Conservation (phyloP, 2,888 invertebrate species). For the Leucophora obtusa region DNA sequence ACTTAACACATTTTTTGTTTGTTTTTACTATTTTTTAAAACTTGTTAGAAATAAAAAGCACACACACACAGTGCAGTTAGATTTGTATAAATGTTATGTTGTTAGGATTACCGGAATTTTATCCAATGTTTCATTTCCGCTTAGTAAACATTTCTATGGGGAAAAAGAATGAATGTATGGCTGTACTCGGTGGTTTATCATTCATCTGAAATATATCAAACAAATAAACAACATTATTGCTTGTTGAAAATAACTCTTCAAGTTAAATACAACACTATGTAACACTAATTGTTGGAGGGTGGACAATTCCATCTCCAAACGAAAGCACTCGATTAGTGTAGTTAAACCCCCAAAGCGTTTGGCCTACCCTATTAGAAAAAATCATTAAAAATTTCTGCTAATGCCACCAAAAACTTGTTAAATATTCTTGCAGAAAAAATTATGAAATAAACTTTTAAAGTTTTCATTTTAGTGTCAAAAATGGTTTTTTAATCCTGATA, state of each 20-base stretch:
- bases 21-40: slow-evolving; percentile 1
- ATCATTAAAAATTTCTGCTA: no score
- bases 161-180: background rate
- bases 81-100: slow-evolving; percentile 15
- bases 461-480: no score
- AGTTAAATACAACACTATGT: no score
- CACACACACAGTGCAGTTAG: background rate
- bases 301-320: no score
- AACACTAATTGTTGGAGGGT: no score
- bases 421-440: no score
- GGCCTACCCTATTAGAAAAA: no score
- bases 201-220: slow-evolving; percentile 33
- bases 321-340: no score
- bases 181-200: slow-evolving; percentile 24
- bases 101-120: background rate
- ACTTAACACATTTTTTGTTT: slow-evolving; percentile 14
- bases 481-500: no score
- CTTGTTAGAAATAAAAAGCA: slow-evolving; percentile 7
- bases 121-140: slow-evolving; percentile 29
- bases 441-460: no score
- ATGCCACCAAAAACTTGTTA: no score
- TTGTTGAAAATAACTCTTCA: slow-evolving; percentile 37
- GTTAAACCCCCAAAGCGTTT: no score
- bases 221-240: slow-evolving; percentile 35
- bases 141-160: slow-evolving; percentile 1